These are phyloP conservation scores for Helarctos malayanus DNA, from an alignment of 2,797 vertebrate genomes.

Conservation along the genomic window DNA sequence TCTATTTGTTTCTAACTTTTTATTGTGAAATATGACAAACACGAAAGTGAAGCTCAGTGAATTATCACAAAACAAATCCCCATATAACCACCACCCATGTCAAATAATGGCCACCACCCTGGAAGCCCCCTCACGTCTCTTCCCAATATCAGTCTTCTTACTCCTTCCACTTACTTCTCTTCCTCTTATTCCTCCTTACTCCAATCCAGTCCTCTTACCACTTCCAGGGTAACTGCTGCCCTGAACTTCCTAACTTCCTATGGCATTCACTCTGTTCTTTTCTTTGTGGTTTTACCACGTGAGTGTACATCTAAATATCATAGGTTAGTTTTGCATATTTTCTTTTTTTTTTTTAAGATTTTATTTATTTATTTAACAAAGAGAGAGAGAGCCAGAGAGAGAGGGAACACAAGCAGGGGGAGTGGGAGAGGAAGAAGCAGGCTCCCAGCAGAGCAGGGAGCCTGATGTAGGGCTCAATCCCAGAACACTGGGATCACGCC, in stretches of 20 bases:
- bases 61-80: background rate
- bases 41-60: conserved; percentile 2
- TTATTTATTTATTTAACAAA: too few relatives aligned
- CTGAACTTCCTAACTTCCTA: background rate
- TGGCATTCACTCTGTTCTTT: background rate
- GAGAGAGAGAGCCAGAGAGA: too few relatives aligned
- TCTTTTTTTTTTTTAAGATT: background rate
- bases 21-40: background rate
- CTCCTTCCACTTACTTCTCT: background rate
- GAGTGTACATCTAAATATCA: background rate
- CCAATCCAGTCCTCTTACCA: background rate
- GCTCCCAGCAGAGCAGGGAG: too few relatives aligned
- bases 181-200: background rate
- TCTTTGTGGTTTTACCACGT: background rate
- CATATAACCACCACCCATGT: background rate
- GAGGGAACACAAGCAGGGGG: too few relatives aligned
- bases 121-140: background rate
- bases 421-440: too few relatives aligned
- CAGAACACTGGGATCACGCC: too few relatives aligned
- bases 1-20: conserved; percentile 12
- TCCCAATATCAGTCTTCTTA: background rate
- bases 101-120: background rate
- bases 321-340: background rate
- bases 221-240: background rate
- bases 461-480: too few relatives aligned